Percentiles rank a stretch among this genome's conserved stretches.
These are phyloP conservation scores for Drosophila pandora DNA, from an alignment of 1,140 invertebrate species.

Conservation along the genomic window DNA sequence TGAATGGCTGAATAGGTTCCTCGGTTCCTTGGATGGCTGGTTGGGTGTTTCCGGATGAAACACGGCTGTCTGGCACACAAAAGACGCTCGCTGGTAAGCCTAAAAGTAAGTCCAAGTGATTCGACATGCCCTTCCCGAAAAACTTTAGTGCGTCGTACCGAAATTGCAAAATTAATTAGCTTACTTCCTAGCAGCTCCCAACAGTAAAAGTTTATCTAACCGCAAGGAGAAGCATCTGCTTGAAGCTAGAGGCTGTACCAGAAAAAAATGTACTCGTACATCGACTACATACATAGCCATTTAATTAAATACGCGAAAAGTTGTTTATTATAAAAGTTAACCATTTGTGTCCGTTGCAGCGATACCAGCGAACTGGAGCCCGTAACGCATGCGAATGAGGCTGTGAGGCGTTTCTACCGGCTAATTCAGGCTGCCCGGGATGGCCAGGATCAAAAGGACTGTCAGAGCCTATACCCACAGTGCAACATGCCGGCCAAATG, in stretches of 20 bases:
- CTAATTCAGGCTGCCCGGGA: constrained; percentile 92
- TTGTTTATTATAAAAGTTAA: constrained; percentile 31
- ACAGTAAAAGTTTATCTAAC: constrained; percentile 4
- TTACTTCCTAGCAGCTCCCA: constrained; percentile 44
- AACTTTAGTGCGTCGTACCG: constrained; percentile 44
- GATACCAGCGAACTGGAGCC: constrained; percentile 87
- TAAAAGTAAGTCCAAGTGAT: constrained; percentile 20
- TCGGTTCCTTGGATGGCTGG: background rate
- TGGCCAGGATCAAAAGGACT: constrained; percentile 92
- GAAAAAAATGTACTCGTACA: constrained; percentile 6
- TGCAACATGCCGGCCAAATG: constrained; percentile 84
- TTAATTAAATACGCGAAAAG: constrained; percentile 64
- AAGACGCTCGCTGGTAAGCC: constrained; percentile 19
- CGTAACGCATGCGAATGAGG: constrained; percentile 86
- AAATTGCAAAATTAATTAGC: constrained; percentile 67
- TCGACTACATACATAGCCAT: background rate
- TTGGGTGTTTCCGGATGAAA: background rate
- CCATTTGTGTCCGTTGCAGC: constrained; percentile 59
- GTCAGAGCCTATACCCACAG: constrained; percentile 87
- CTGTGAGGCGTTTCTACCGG: constrained; percentile 90
- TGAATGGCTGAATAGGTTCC: constrained; percentile 33
- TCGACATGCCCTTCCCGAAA: constrained; percentile 23
- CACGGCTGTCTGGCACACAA: constrained; percentile 37
- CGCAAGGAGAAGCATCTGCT: constrained; percentile 38
- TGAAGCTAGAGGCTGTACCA: background rate